Base-by-base conservation (phyloP, 2,113 vertebrate species). In the Cinclus mexicanus region DNA sequence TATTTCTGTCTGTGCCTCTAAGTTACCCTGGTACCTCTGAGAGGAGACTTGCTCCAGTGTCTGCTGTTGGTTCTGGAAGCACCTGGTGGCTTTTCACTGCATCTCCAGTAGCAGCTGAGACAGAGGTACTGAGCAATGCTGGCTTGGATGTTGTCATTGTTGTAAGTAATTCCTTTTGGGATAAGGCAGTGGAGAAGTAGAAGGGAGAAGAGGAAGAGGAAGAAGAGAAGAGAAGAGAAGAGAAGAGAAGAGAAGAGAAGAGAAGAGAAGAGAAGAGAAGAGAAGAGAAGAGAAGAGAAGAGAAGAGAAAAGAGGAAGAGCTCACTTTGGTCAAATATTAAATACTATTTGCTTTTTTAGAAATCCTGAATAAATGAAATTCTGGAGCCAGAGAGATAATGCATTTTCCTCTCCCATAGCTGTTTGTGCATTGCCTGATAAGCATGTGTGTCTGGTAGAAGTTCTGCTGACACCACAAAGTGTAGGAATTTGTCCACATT, bases 231-330 rank as follows among this genome's bases (percentile, higher is more conserved):
- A 29, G 5, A 29, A 1, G 4, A 42, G 13, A 19, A 3, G 18
- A 46, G 44, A 46, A 21, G 46, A n/a, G n/a, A n/a, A n/a, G 19
- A 19, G 12, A 16, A 12, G 12, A 26, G 10, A 37, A 7, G 16
- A 24, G 11, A 11, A 24, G n/a, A 19, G 12, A 16, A 12, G 12
- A 26, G 10, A 39, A 4, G 5, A 29, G 5, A 29, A n/a, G 19
- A 19, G 12, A 16, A 12, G 12, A 26, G 10, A 37, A 7, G 16
- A 24, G 11, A 11, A 24, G n/a, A n/a, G n/a, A n/a, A n/a, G n/a
- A n/a, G n/a, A n/a, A n/a, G n/a, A n/a, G 3, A 23, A 5, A 11
- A 14, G 7, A 20, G 7, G 16, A 5, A 29, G 16, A 6, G 2
- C 10, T 12, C 1, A 9, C 5, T 37, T 50, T 78, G 26, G 15